A percentile compares a stretch with the other conserved stretches of the same genome.
Evolutionary conservation across 2,113 vertebrate species (phyloP).

Genomic region (Rhinogobius similis): DNA sequence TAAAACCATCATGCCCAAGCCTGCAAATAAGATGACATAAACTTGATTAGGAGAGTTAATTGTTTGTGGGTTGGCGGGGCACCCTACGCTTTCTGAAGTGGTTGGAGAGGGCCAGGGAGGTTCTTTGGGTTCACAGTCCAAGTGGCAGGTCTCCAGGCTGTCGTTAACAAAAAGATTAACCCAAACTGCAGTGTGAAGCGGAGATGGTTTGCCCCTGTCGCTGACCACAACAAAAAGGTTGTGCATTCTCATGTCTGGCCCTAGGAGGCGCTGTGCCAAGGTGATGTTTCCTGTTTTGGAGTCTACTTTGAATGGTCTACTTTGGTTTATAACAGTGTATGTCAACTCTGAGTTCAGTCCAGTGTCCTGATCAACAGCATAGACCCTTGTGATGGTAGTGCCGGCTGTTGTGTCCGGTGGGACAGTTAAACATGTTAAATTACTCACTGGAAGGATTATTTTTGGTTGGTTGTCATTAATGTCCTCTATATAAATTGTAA

Average conservation of each 20-base stretch:
- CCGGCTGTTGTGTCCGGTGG: slow-evolving; percentile 60
- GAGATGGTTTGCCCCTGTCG: slow-evolving; percentile 71
- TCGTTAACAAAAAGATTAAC: slow-evolving; percentile 78
- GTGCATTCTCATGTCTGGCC: slow-evolving; percentile 76
- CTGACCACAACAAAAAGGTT: slow-evolving; percentile 74
- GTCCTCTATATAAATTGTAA: slow-evolving; percentile 78
- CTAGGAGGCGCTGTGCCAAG: slow-evolving; percentile 56
- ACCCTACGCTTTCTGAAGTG: neutral
- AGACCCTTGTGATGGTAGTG: slow-evolving; percentile 71
- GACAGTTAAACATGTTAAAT: slow-evolving; percentile 74
- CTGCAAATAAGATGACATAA: slow-evolving; percentile 50
- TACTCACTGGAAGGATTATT: slow-evolving; percentile 77
- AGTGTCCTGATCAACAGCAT: slow-evolving; percentile 72
- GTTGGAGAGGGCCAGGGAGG: neutral
- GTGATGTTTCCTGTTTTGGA: slow-evolving; percentile 74
- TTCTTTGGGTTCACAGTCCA: slow-evolving; percentile 60
- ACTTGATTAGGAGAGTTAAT: slow-evolving; percentile 14
- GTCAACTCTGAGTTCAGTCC: slow-evolving; percentile 78
- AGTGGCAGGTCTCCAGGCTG: slow-evolving; percentile 61
- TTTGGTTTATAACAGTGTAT: slow-evolving; percentile 58
- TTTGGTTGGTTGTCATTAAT: slow-evolving; percentile 80
- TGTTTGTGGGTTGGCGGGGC: neutral
- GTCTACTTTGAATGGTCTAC: slow-evolving; percentile 72
- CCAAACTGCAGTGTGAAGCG: slow-evolving; percentile 76
- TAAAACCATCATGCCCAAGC: slow-evolving; percentile 59